Conservation (phyloP, 2,113 vertebrate genomes). For the Bujurquina vittata region DNA sequence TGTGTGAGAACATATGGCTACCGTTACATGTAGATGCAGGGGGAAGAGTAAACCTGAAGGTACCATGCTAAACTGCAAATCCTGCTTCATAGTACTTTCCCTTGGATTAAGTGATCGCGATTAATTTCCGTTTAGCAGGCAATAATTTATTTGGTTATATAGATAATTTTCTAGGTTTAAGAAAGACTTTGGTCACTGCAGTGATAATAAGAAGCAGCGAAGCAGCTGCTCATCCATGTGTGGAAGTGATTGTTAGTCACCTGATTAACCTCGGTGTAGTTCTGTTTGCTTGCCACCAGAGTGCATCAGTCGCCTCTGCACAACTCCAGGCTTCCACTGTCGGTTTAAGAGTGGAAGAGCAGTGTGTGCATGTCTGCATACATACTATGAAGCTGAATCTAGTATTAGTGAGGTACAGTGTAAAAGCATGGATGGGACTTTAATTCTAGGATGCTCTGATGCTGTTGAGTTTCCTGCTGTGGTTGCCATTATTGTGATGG, state of each 20-base stretch:
- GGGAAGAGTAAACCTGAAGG: not conserved
- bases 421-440: not conserved
- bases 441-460: conserved; percentile 15
- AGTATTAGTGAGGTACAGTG: conserved; percentile 15
- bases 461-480: conserved; percentile 20
- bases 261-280: conserved; percentile 45
- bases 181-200: not conserved
- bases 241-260: conserved; percentile 31
- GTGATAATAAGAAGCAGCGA: conserved; percentile 24
- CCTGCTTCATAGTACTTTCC: not conserved
- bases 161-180: not conserved
- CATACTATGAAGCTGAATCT: not conserved
- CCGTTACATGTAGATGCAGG: not conserved
- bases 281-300: conserved; percentile 66
- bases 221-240: conserved; percentile 29
- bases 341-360: conserved; percentile 1
- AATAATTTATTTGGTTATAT: not conserved
- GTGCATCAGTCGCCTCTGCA: conserved; percentile 54
- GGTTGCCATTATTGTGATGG: conserved; percentile 23
- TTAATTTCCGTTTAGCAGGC: not conserved
- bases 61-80: not conserved
- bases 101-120: not conserved
- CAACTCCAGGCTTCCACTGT: not conserved
- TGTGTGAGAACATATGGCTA: not conserved
- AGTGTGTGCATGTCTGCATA: conserved; percentile 6